Percentiles rank a stretch among this genome's conserved stretches.
phyloP scores from a whole-genome alignment of 2,797 vertebrate species.

The Triplophysa bombifrons region DNA sequence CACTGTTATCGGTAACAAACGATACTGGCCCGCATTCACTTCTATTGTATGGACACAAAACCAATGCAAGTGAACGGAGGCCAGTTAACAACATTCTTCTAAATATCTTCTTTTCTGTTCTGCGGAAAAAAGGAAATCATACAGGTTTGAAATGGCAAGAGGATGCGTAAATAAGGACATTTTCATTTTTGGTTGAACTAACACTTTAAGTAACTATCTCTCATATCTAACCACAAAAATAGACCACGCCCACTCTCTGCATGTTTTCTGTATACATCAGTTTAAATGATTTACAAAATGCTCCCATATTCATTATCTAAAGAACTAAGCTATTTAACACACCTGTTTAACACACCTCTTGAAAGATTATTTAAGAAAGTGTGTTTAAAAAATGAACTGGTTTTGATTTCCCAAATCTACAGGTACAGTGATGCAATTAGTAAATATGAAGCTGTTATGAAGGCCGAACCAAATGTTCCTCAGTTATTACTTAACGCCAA shows the following conservation, averaged over 20 bases:
- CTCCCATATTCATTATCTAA: not conserved
- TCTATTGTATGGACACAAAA: no score
- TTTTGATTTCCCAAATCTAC: not conserved
- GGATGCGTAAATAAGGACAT: no score
- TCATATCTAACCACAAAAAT: not conserved
- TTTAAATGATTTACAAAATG: not conserved
- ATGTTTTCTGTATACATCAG: not conserved
- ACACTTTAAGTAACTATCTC: not conserved
- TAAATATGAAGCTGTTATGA: slow-evolving; percentile 90
- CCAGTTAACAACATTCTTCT: no score
- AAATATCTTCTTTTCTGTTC: no score
- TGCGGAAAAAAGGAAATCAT: no score
- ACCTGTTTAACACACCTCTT: not conserved
- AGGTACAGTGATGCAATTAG: slow-evolving; percentile 89
- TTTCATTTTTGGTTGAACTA: no score
- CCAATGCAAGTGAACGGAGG: no score
- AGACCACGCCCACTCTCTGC: not conserved
- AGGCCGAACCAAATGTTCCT: slow-evolving; percentile 85
- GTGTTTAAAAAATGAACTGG: not conserved
- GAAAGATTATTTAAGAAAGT: not conserved
- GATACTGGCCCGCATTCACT: no score
- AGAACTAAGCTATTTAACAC: not conserved
- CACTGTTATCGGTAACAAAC: no score
- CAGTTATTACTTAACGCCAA: slow-evolving; percentile 85
- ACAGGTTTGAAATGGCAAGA: no score